Conservation (phyloP, 64 coral and sea anemone genomes). For the Orbicella faveolata region DNA sequence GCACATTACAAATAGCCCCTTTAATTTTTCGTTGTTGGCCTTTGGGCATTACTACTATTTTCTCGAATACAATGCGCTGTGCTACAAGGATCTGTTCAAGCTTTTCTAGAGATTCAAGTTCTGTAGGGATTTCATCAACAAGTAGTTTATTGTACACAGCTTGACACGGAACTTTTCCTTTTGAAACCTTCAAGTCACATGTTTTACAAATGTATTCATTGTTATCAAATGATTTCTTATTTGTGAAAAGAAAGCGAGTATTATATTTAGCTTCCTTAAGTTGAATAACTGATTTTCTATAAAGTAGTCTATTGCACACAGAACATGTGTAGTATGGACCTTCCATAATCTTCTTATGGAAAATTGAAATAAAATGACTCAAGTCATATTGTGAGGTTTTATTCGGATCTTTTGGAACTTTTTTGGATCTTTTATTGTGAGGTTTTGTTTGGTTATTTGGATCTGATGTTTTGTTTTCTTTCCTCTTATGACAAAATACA, state of each 20-base stretch:
- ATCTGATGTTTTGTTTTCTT: too few relatives aligned
- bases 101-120: constrained; percentile 45
- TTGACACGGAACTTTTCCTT: constrained; percentile 48
- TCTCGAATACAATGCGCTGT: constrained; percentile 31
- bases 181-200: constrained; percentile 29
- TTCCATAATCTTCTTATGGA: constrained; percentile 48
- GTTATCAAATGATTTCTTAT: too few relatives aligned
- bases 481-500: too few relatives aligned
- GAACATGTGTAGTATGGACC: constrained; percentile 47
- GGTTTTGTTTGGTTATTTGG: too few relatives aligned
- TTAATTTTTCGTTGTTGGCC: too few relatives aligned
- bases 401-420: too few relatives aligned
- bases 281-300: constrained; percentile 35
- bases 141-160: constrained; percentile 34
- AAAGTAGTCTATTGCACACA: constrained; percentile 62
- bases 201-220: constrained; percentile 54
- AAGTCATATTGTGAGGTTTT: too few relatives aligned
- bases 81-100: constrained; percentile 58
- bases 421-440: too few relatives aligned
- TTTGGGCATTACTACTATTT: too few relatives aligned
- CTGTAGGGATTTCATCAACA: constrained; percentile 47
- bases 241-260: too few relatives aligned
- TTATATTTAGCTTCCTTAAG: constrained; percentile 20
- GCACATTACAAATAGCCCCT: too few relatives aligned
- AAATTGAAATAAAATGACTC: not conserved